These are phyloP conservation scores for Equus przewalskii DNA, from an alignment of 2,113 vertebrate genomes.

Conservation along the genomic window DNA sequence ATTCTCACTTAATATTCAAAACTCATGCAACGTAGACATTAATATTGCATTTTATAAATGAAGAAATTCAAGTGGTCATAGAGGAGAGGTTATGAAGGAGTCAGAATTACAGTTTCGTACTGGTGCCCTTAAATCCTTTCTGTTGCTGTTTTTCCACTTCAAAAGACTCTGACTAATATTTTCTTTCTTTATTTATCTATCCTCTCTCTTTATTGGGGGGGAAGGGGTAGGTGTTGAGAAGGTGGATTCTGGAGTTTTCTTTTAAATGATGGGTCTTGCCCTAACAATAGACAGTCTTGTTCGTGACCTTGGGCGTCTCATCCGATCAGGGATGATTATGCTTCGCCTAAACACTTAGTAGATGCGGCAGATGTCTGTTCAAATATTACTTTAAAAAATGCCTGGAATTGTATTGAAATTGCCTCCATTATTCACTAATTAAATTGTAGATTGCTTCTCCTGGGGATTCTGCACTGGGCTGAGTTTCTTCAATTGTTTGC, in stretches of 20 bases:
- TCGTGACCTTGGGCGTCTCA: constrained; percentile 55
- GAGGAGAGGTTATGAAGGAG: not conserved
- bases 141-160: not conserved
- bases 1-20: constrained; percentile 41
- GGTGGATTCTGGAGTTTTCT: constrained; percentile 54
- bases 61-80: not conserved
- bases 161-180: not conserved
- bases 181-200: not conserved
- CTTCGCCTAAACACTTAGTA: constrained; percentile 52
- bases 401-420: constrained; percentile 78
- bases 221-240: not conserved
- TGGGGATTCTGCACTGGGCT: constrained; percentile 70
- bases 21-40: not conserved
- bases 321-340: constrained; percentile 1
- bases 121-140: not conserved
- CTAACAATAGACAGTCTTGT: constrained; percentile 31
- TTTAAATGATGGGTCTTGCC: constrained; percentile 55
- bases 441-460: constrained; percentile 78
- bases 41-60: not conserved
- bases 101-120: not conserved
- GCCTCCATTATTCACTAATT: constrained; percentile 81
- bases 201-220: not conserved
- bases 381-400: constrained; percentile 79
- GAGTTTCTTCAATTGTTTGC: constrained; percentile 76
- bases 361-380: constrained; percentile 72